Evolutionary conservation across 2,797 vertebrate species (phyloP), one percentile per base, ranked within the genome.

Genomic region (Bufotes viridis): DNA sequence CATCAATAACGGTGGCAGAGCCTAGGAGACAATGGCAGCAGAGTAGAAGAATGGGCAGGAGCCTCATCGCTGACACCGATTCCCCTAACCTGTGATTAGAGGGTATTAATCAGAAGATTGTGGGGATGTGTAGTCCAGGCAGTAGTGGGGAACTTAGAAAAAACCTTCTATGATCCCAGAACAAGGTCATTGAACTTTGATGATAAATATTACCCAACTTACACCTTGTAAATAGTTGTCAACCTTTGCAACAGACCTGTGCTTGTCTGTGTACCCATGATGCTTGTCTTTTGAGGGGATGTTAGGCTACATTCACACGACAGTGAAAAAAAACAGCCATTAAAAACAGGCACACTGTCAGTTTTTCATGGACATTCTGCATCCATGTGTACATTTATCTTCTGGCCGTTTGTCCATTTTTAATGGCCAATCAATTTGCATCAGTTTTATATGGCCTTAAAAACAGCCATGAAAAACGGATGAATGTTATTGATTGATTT

Each of bases 1-100:
- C 70, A 91, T 94, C n/a, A 90, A 94, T 1, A 76, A 84, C 61
- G 0, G 34, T 93, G 81, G 93, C 93, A 53, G 91, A 93, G 51
- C 87, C 91, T 14, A 60, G 42, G 60, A 69, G 22, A 65, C 51
- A 67, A 78, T 82, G 26, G 0, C 15, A 57, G 17, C 22, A 70
- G 42, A 89, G 14, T 22, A 89, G 11, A 20, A 89, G 42, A 22
- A 34, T 51, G 8, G 15, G 4, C 24, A 86, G 83, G 67, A 82
- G 13, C 61, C 20, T 65, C 88, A 89, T 89, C n/a, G 14, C 51
- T 42, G 12, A 18, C 20, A 34, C 42, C 53, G 9, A 14, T 29
- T 60, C 18, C 29, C 12, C 84, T 22, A 6, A 24, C 22, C 24
- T 79, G 79, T 8, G 20, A 65, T 81, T 81, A 61, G 26, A 42